Conservation (phyloP, 92 coral and sea anemone species). For the Muricea muricata region DNA sequence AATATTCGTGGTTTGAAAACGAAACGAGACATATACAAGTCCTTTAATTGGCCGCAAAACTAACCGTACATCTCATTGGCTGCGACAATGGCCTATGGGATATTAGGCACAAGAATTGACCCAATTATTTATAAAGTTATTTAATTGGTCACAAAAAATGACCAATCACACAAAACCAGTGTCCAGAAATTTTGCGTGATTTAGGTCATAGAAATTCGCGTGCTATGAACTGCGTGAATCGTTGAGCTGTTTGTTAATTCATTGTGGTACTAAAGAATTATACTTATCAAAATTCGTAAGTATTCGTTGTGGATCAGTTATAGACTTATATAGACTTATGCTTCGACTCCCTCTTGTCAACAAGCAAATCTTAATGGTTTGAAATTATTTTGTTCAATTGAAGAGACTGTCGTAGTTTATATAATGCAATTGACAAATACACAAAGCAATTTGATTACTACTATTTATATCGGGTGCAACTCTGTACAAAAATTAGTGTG, state of each 20-base stretch:
- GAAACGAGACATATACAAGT: constrained; percentile 22
- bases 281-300: background rate
- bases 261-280: background rate
- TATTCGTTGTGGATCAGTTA: too few relatives aligned
- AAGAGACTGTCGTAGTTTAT: background rate
- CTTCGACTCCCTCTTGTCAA: too few relatives aligned
- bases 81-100: background rate
- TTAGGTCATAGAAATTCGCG: too few relatives aligned
- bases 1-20: constrained; percentile 43
- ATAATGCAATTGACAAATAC: background rate
- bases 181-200: background rate
- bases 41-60: constrained; percentile 27
- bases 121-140: too few relatives aligned
- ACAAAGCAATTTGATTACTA: background rate
- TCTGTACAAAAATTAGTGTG: background rate
- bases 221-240: too few relatives aligned
- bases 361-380: too few relatives aligned
- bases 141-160: too few relatives aligned
- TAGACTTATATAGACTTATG: too few relatives aligned
- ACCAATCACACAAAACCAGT: background rate
- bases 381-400: background rate
- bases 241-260: background rate
- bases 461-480: background rate
- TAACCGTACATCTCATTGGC: background rate
- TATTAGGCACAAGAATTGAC: too few relatives aligned